Conservation (phyloP, 2,888 invertebrate species). For the Erynnis tages region DNA sequence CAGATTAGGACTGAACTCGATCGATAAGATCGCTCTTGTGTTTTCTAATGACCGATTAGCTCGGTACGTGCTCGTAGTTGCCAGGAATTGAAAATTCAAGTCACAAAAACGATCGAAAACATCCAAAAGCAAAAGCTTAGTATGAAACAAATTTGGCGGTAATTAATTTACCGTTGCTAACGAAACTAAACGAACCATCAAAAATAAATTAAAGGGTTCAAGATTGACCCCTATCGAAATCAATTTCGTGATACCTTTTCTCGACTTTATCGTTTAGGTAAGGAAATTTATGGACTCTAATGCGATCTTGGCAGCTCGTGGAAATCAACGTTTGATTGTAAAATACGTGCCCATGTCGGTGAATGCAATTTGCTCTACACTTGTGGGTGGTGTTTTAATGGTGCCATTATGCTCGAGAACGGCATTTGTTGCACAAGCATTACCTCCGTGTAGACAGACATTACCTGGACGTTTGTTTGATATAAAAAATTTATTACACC, state of each 20-base stretch:
- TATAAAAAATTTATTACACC: slow-evolving; percentile 31
- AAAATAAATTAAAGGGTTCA: slow-evolving; percentile 60
- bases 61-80: not conserved
- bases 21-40: slow-evolving; percentile 38
- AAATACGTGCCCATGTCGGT: slow-evolving; percentile 69
- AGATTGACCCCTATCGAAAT: slow-evolving; percentile 56
- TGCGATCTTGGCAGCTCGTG: slow-evolving; percentile 66
- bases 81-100: not conserved
- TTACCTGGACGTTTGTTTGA: slow-evolving; percentile 38
- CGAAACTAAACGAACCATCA: slow-evolving; percentile 36
- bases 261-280: slow-evolving; percentile 67
- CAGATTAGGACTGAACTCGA: slow-evolving; percentile 35
- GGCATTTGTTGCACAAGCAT: slow-evolving; percentile 71
- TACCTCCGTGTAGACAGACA: slow-evolving; percentile 55
- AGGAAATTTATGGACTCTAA: slow-evolving; percentile 73
- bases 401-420: slow-evolving; percentile 66
- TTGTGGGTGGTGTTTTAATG: slow-evolving; percentile 78
- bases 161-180: slow-evolving; percentile 20
- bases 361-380: slow-evolving; percentile 74
- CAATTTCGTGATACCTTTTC: slow-evolving; percentile 59
- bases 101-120: too few species aligned
- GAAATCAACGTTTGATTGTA: slow-evolving; percentile 79
- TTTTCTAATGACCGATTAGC: slow-evolving; percentile 28
- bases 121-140: too few species aligned
- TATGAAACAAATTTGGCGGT: not conserved